A percentile compares a stretch with the other conserved stretches of the same genome.
Evolutionary conservation across 2,113 vertebrate genomes (phyloP).

Genomic region (Xyliphius kryptos): DNA sequence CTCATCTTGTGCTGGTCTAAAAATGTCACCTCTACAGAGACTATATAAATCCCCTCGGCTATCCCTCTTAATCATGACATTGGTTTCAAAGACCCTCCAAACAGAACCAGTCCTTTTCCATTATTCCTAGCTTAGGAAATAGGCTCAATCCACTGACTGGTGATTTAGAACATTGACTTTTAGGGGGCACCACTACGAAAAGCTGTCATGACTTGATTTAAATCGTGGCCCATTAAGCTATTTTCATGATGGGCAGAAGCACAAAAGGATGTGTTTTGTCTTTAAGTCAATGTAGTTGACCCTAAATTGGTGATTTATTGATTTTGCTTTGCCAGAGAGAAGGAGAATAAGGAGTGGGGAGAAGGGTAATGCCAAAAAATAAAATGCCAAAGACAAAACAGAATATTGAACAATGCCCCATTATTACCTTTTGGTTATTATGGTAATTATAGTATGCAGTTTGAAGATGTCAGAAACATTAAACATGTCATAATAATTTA

Average conservation of each 20-base stretch:
- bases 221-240: conserved; percentile 20
- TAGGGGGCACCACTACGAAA: no score
- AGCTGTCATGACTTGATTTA: conserved; percentile 10
- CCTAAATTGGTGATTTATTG: conserved; percentile 29
- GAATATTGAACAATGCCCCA: conserved; percentile 39
- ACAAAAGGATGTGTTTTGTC: conserved; percentile 27
- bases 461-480: conserved; percentile 16
- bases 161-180: no score
- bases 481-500: no score
- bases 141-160: no score
- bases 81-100: no score
- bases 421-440: conserved; percentile 41
- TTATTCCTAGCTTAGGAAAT: no score
- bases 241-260: conserved; percentile 45
- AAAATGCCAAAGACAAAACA: conserved; percentile 23
- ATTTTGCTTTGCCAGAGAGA: conserved; percentile 30
- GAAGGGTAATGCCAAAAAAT: conserved; percentile 1
- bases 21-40: no score
- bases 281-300: conserved; percentile 3
- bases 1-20: no score
- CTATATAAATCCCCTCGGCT: no score
- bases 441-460: conserved; percentile 36
- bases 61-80: no score
- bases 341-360: conserved; percentile 26
- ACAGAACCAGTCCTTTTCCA: no score